Percentiles rank a stretch among this genome's conserved stretches.
Conservation (phyloP, 1,140 invertebrate species). For the Scaptomyza pallida region DNA sequence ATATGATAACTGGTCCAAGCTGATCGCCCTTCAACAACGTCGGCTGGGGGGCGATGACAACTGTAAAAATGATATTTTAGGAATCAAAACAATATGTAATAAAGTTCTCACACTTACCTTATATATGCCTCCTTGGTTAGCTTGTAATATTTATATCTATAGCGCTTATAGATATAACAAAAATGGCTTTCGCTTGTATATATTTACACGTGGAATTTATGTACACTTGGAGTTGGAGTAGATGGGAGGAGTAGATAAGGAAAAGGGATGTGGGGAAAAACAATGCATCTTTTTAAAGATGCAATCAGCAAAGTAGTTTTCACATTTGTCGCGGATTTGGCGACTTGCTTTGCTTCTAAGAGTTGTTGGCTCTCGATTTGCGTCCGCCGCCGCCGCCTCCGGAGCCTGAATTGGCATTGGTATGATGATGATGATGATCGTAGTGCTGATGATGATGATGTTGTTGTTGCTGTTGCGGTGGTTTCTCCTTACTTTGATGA, state of each 20-base stretch:
- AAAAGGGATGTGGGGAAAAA: background rate
- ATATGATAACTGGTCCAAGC: slow-evolving; percentile 80
- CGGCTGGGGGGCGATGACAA: slow-evolving; percentile 38
- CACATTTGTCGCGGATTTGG: slow-evolving; percentile 46
- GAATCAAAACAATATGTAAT: background rate
- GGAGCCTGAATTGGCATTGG: slow-evolving; percentile 44
- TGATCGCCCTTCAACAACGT: slow-evolving; percentile 23
- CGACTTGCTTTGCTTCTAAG: slow-evolving; percentile 54
- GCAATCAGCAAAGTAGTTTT: slow-evolving; percentile 39
- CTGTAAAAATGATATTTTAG: slow-evolving; percentile 19
- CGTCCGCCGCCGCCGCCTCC: slow-evolving; percentile 49
- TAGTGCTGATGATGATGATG: slow-evolving; percentile 57
- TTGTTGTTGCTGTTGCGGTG: slow-evolving; percentile 42
- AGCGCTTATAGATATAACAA: slow-evolving; percentile 78
- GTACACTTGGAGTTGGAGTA: slow-evolving; percentile 51
- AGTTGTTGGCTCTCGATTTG: slow-evolving; percentile 68
- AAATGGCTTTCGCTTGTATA: slow-evolving; percentile 46
- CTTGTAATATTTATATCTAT: slow-evolving; percentile 63
- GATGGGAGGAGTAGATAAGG: background rate
- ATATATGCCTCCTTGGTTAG: slow-evolving; percentile 74
- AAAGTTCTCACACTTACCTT: slow-evolving; percentile 45
- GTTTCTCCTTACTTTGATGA: slow-evolving; percentile 71
- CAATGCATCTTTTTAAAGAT: slow-evolving; percentile 3
- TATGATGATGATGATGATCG: slow-evolving; percentile 35
- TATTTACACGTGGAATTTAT: slow-evolving; percentile 81